Base-by-base conservation (phyloP, 2,888 invertebrate genomes). In the Drosophila flavopinicola region DNA sequence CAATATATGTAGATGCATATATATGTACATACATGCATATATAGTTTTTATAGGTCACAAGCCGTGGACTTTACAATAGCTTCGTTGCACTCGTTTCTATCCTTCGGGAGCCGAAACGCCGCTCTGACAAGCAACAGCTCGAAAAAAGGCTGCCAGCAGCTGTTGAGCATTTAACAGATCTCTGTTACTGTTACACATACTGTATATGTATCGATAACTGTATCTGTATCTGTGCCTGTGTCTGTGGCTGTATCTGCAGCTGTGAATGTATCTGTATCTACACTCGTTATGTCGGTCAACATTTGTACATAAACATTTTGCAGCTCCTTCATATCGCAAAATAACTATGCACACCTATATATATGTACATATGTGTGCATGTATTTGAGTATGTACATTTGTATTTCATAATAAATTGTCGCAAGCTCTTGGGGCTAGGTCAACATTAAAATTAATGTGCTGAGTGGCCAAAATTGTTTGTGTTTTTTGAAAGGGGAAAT, bases 1-100 rank as follows among this genome's bases (percentile, higher is more conserved):
- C 24, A 30, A 35, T 6, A 20, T 66, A 38, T 38, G 17, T 37
- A 48, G 4, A 38, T 63, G 49, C 37, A 23, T 32, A 27, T 6
- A 13, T 23, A 32, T 24, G 24, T 17, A 35, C n/a, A 17, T 27
- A 32, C 30, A 13, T 42, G 23, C 25, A 38, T 9, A 27, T 30
- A 47, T 13, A 37, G 37, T 25, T 51, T 60, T 78, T 66, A 75
- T 83, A 49, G 86, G 80, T 84, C 85, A 74, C 67, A 84, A 74
- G 66, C 77, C 73, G 70, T 37, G 76, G 67, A 53, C 51, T 56
- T 37, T 56, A 65, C 57, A 58, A 58, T 41, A 66, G 66, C 68
- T 66, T 64, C 59, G 61, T 32, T 86, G 84, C 79, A 85, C 85
- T 79, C 78, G 85, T 79, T 85, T 66, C 73, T 51, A 59, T 63